A percentile compares a stretch with the other conserved stretches of the same genome.
phyloP scores from a whole-genome alignment of 2,113 vertebrate genomes.

The Podilymbus podiceps region DNA sequence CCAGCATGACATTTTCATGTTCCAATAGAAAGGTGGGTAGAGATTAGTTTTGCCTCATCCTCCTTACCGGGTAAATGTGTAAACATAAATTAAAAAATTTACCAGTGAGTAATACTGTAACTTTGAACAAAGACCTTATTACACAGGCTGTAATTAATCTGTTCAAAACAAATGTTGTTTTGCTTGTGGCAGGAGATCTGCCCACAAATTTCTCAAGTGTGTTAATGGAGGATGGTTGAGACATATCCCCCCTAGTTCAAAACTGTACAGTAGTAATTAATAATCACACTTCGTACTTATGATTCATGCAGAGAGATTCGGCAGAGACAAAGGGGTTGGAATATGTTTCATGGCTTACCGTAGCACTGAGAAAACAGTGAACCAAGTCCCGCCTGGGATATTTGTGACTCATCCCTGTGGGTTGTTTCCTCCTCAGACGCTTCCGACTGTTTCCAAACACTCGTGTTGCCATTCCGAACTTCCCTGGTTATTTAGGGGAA shows the following conservation, averaged over 20 bases:
- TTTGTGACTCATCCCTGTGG: background rate
- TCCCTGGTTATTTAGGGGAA: background rate
- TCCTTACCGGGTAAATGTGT: background rate
- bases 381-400: background rate
- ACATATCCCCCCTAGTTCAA: background rate
- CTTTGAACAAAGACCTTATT: background rate
- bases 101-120: background rate
- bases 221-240: background rate
- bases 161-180: slow-evolving; percentile 35
- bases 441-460: background rate
- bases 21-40: background rate
- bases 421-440: background rate
- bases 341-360: background rate
- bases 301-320: background rate
- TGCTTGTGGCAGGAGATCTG: background rate
- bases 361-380: background rate
- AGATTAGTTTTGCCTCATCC: background rate
- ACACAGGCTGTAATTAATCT: background rate
- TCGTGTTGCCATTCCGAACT: background rate
- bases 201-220: background rate
- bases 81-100: background rate
- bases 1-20: background rate
- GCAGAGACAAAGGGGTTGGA: background rate
- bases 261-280: background rate
- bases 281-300: background rate